Percentiles rank a stretch among this genome's conserved stretches.
Evolutionary conservation across 1,140 invertebrate species (phyloP).

Genomic region (Stenopsyche tienmushanensis): DNA sequence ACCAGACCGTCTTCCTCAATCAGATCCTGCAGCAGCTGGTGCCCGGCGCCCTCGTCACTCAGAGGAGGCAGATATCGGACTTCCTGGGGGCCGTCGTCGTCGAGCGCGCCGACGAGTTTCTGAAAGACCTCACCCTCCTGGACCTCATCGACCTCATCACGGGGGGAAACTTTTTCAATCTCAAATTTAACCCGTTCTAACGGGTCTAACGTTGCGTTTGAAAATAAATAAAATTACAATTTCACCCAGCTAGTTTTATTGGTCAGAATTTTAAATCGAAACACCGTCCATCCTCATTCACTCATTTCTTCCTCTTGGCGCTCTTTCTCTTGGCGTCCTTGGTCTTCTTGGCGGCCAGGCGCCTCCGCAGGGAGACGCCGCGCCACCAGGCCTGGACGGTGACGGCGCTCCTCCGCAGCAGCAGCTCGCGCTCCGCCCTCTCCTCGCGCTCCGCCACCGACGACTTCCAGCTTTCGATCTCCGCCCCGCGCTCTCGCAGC

Average conservation of each 20-base stretch:
- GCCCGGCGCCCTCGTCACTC: constrained; percentile 15
- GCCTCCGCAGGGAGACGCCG: constrained; percentile 66
- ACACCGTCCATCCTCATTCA: no score
- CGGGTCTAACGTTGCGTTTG: no score
- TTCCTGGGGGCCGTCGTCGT: not conserved
- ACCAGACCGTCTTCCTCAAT: constrained; percentile 21
- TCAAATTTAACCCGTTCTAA: no score
- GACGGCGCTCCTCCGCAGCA: constrained; percentile 45
- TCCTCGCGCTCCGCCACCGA: constrained; percentile 50
- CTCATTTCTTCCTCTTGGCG: constrained; percentile 33
- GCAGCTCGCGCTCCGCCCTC: constrained; percentile 46
- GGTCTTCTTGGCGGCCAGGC: constrained; percentile 59
- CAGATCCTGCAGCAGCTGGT: constrained; percentile 23
- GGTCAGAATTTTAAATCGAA: no score
- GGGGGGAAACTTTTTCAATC: no score
- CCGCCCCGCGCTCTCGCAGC: constrained; percentile 41
- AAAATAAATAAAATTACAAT: no score
- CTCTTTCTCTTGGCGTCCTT: constrained; percentile 44
- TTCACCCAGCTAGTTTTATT: no score
- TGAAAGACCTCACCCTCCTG: constrained; percentile 2
- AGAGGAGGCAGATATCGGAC: constrained; percentile 5
- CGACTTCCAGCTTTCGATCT: constrained; percentile 52
- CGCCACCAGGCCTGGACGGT: constrained; percentile 70
- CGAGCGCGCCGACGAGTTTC: constrained; percentile 15
- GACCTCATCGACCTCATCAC: constrained; percentile 30